Evolutionary conservation across 1,140 invertebrate genomes (phyloP).

Genomic region (Schlechtendalia chinensis): DNA sequence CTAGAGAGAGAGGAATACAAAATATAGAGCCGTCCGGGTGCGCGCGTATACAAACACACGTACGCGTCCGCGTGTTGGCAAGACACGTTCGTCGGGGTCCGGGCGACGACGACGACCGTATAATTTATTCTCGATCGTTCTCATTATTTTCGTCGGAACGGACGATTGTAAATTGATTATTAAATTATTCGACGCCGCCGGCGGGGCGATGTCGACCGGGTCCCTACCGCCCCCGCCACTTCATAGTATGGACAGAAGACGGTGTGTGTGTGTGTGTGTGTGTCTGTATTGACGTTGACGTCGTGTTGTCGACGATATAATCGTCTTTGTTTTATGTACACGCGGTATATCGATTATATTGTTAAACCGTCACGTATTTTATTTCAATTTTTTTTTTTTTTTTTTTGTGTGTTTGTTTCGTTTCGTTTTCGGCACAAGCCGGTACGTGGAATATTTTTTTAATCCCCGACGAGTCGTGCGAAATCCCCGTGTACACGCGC

Average conservation of each 20-base stretch:
- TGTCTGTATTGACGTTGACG: neutral
- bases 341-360: conserved; percentile 2
- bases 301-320: neutral
- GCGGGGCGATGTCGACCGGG: neutral
- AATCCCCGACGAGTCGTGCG: conserved; percentile 24
- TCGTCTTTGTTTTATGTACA: conserved; percentile 20
- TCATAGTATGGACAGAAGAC: too few relatives aligned
- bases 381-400: conserved; percentile 8
- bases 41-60: conserved; percentile 13
- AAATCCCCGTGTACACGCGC: conserved; percentile 18
- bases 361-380: conserved; percentile 24
- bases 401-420: neutral
- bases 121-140: neutral
- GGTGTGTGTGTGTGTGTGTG: too few relatives aligned
- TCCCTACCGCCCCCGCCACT: too few relatives aligned
- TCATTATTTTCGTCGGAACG: neutral
- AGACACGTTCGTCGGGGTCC: too few relatives aligned
- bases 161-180: neutral
- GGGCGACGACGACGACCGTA: neutral
- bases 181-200: neutral
- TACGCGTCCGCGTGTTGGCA: neutral
- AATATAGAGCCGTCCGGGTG: neutral
- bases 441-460: conserved; percentile 11
- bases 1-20: too few relatives aligned
- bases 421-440: conserved; percentile 34